Conservation (phyloP, 2,113 vertebrate species). For the Hypanus sabinus region DNA sequence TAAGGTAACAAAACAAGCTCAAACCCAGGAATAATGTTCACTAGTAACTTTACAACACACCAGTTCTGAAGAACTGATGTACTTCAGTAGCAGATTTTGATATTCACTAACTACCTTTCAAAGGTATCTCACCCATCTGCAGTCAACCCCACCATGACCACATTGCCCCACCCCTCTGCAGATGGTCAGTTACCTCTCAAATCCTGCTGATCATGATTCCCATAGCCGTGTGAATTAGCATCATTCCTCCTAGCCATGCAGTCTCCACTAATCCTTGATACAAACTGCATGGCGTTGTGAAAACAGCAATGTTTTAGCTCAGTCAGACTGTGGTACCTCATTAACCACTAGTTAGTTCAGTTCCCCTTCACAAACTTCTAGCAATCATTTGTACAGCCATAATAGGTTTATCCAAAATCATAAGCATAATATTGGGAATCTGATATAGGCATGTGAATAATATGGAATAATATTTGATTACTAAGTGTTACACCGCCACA, state of each 20-base stretch:
- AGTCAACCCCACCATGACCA: not conserved
- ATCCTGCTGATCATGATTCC: not conserved
- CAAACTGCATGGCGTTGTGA: not conserved
- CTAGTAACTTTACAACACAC: too few species aligned
- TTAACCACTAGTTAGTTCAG: not conserved
- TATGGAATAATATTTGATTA: not conserved
- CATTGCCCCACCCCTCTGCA: not conserved
- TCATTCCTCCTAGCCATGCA: not conserved
- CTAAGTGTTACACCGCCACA: not conserved
- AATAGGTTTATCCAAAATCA: not conserved
- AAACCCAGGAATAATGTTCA: too few species aligned
- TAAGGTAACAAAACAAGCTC: too few species aligned
- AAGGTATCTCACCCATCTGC: too few species aligned
- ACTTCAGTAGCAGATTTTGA: too few species aligned
- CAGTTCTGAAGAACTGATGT: too few species aligned
- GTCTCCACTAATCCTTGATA: not conserved
- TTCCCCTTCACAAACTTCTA: not conserved
- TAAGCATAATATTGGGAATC: not conserved
- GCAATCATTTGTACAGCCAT: not conserved
- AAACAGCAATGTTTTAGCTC: not conserved
- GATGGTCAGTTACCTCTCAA: not conserved
- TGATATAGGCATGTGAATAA: not conserved
- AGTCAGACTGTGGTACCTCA: not conserved
- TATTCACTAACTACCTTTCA: too few species aligned
- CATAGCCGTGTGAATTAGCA: not conserved